Conservation (phyloP, 1,140 invertebrate species). For the Phthorimaea operculella region DNA sequence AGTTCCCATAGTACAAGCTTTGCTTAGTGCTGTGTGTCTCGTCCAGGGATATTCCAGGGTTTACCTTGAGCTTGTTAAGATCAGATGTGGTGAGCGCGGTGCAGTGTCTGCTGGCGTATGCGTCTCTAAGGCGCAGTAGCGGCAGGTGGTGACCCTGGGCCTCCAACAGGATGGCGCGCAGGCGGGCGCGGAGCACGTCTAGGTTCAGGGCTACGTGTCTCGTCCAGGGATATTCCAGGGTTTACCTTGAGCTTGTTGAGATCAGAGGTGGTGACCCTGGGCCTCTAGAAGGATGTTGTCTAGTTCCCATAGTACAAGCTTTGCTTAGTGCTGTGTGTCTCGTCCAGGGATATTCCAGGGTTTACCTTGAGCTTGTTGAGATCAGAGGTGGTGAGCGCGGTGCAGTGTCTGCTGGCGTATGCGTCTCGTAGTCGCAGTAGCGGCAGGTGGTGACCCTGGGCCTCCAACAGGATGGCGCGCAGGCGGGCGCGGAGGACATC, state of each 20-base stretch:
- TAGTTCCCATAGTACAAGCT: too few relatives aligned
- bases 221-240: too few relatives aligned
- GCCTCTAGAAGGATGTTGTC: too few relatives aligned
- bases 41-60: too few relatives aligned
- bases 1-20: too few relatives aligned
- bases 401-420: conserved; percentile 83
- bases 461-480: conserved; percentile 69
- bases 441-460: conserved; percentile 77
- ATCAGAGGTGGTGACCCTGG: too few relatives aligned
- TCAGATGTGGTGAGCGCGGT: conserved; percentile 82
- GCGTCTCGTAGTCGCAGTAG: conserved; percentile 85
- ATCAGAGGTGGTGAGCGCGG: conserved; percentile 81
- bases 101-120: conserved; percentile 84
- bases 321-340: too few relatives aligned
- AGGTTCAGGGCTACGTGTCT: conserved; percentile 75
- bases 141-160: conserved; percentile 79
- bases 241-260: too few relatives aligned
- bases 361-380: conserved; percentile 74
- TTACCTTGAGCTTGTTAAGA: conserved; percentile 73
- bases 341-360: too few relatives aligned
- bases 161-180: conserved; percentile 67
- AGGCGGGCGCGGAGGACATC: conserved; percentile 68
- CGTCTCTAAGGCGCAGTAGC: conserved; percentile 82
- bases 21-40: too few relatives aligned
- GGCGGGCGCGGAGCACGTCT: conserved; percentile 67